phyloP scores from a whole-genome alignment of 2,888 invertebrate genomes.

The Cryptus viduatorius region DNA sequence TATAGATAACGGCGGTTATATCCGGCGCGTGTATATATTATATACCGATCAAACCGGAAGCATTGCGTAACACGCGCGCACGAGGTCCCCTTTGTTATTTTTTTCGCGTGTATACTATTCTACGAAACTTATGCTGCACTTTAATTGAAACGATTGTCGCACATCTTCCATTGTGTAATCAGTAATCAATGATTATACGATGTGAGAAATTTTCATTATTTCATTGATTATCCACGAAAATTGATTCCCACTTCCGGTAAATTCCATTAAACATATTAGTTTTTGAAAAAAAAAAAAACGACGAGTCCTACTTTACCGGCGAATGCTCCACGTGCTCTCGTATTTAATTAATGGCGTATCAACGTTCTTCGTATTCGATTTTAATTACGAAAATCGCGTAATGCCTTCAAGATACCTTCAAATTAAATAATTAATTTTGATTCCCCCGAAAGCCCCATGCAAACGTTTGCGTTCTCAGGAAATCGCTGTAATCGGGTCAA shows the following conservation, averaged over 20 bases:
- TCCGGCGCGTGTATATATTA: not conserved
- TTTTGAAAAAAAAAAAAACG: not conserved
- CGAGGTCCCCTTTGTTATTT: constrained; percentile 9
- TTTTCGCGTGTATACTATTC: not conserved
- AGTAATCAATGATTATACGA: not conserved
- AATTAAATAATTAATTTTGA: not conserved
- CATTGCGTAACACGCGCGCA: constrained; percentile 52
- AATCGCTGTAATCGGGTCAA: constrained; percentile 22
- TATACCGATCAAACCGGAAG: constrained; percentile 49
- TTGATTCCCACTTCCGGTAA: too few species aligned
- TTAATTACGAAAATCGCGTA: not conserved
- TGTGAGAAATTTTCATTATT: not conserved
- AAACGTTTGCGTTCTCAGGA: not conserved
- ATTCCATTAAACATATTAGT: not conserved
- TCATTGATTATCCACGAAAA: too few species aligned
- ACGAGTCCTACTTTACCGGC: not conserved
- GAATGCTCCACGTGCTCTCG: not conserved
- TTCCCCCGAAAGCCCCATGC: not conserved
- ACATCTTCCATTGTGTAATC: not conserved
- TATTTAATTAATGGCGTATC: not conserved
- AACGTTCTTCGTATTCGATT: not conserved
- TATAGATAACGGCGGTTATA: constrained; percentile 42
- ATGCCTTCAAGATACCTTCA: not conserved
- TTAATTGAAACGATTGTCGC: too few species aligned
- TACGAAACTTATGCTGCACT: not conserved